Evolutionary conservation across 2,113 vertebrate species (phyloP), one percentile per base, ranked within the genome.

Genomic region (Urocynchramus pylzowi): DNA sequence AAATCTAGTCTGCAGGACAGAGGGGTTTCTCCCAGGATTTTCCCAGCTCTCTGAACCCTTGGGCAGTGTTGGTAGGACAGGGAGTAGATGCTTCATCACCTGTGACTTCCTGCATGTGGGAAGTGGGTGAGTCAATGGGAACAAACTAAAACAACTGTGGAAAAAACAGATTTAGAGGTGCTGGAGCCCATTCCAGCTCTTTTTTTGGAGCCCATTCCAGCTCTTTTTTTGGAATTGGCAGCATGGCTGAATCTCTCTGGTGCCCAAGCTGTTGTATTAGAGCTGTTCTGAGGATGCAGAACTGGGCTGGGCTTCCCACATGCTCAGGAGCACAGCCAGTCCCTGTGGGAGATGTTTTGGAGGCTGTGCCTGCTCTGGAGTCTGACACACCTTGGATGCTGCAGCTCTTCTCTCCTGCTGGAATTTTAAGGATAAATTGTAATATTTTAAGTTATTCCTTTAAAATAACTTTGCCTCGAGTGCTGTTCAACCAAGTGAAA

Each of bases 101-200:
- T 14, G 47, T 17, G 14, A 5, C 19, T 18, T 42, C 11, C 6
- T 59, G 59, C 59, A 21, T 0, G 0, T 11, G 37, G 60, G 26
- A 26, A 21, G 7, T 13, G 9, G 42, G 13, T 24, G 24, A 56
- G n/a, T 53, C 16, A 24, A 0, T 6, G 24, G 41, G 33, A 39
- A 18, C 47, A 60, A 28, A 44, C n/a, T 13, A 7, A 53, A 37
- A 17, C 8, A 5, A 15, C 19, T 6, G 11, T 35, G 52, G 54
- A n/a, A n/a, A 47, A 39, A 61, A 28, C 37, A 41, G 59, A 20
- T 54, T 27, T 13, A 19, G 64, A 33, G 54, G 33, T 2, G 1
- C 5, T 69, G 22, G 54, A 15, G 7, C 35, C 19, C 23, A 30
- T 30, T 84, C 42, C 81, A 61, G 26, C 37, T 50, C 26, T 44